These are phyloP conservation scores for Adrianichthys oophorus DNA, from an alignment of 2,797 vertebrate genomes.

Conservation along the genomic window DNA sequence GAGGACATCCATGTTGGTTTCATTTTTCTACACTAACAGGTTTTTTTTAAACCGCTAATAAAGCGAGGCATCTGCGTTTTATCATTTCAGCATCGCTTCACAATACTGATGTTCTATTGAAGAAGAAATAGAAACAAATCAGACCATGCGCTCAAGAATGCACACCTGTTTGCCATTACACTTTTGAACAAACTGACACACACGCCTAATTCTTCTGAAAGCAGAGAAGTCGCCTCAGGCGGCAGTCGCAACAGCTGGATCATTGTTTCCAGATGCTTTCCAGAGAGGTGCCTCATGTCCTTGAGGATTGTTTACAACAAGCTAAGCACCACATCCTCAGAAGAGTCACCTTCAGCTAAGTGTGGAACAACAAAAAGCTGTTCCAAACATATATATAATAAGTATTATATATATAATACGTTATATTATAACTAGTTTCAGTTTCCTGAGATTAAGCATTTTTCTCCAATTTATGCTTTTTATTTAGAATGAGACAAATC, in stretches of 20 bases:
- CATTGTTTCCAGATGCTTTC: constrained; percentile 74
- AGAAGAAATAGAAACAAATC: constrained; percentile 2
- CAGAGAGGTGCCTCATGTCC: constrained; percentile 22
- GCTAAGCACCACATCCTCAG: constrained; percentile 12
- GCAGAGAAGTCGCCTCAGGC: constrained; percentile 17
- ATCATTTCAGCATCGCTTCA: too few relatives aligned
- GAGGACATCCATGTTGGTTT: constrained; percentile 25
- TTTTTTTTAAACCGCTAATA: background rate
- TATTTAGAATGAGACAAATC: constrained; percentile 32
- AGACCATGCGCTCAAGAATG: constrained; percentile 10
- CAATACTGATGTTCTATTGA: background rate
- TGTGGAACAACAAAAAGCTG: constrained; percentile 8
- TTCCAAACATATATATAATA: background rate
- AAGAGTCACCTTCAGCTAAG: background rate
- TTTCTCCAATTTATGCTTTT: background rate
- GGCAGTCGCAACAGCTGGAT: constrained; percentile 66
- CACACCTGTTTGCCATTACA: constrained; percentile 49
- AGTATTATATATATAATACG: too few relatives aligned
- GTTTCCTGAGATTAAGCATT: background rate
- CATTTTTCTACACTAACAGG: constrained; percentile 13
- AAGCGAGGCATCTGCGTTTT: constrained; percentile 16
- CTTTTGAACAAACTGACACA: constrained; percentile 30
- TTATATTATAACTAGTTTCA: background rate
- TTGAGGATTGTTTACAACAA: constrained; percentile 51
- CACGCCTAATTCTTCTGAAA: constrained; percentile 24